Conservation (phyloP, 2,888 invertebrate species). For the Dimorphilus gyrociliatus region DNA sequence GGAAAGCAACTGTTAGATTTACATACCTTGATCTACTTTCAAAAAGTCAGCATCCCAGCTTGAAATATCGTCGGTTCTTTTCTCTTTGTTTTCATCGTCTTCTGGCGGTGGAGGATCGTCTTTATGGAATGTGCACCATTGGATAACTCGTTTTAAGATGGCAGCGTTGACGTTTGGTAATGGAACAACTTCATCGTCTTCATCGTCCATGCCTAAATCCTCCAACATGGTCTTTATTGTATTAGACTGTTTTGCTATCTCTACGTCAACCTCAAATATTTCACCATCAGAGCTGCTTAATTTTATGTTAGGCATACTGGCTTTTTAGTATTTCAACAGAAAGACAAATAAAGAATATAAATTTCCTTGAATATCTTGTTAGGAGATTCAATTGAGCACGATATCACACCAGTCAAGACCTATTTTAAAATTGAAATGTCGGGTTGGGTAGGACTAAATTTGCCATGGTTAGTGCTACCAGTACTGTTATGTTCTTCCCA, state of each 20-base stretch:
- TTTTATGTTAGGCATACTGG: constrained; percentile 91
- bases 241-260: constrained; percentile 90
- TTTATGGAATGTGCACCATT: constrained; percentile 44
- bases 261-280: constrained; percentile 84
- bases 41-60: constrained; percentile 98
- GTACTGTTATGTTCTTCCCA: too few relatives aligned
- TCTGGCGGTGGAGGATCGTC: constrained; percentile 68
- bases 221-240: constrained; percentile 98
- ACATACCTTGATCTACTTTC: constrained; percentile 58
- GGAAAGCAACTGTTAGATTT: too few relatives aligned
- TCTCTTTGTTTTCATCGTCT: constrained; percentile 91
- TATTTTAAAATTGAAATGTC: too few relatives aligned
- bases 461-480: too few relatives aligned
- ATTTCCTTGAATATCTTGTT: too few relatives aligned
- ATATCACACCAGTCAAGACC: too few relatives aligned
- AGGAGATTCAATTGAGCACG: too few relatives aligned
- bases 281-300: constrained; percentile 87
- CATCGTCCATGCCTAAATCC: constrained; percentile 45
- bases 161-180: constrained; percentile 92
- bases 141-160: constrained; percentile 68
- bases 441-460: too few relatives aligned
- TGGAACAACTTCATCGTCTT: constrained; percentile 62
- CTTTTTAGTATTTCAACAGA: too few relatives aligned
- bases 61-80: constrained; percentile 94
- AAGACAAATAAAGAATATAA: too few relatives aligned